A percentile compares a stretch with the other conserved stretches of the same genome.
These are phyloP conservation scores for Netelia fuscicornis DNA, from an alignment of 2,888 invertebrate species.

Conservation along the genomic window DNA sequence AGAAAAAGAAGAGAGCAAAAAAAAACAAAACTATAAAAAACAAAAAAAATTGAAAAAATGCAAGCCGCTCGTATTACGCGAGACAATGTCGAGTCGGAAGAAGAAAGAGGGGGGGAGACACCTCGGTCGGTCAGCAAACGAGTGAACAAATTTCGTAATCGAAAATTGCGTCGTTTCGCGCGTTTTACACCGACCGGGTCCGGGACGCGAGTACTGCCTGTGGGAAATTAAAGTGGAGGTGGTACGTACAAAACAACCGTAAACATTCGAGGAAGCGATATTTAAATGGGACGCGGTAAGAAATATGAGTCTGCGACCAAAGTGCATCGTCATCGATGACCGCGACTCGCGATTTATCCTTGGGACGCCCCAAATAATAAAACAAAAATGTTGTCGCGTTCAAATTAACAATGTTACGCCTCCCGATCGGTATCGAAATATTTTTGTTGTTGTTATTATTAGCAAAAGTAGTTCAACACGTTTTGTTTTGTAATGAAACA, in stretches of 20 bases:
- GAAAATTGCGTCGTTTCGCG: conserved; percentile 45
- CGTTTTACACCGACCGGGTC: background rate
- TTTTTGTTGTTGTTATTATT: too few relatives aligned
- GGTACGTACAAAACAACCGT: background rate
- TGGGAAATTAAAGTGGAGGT: background rate
- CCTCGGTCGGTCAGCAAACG: conserved; percentile 29
- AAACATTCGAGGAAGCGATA: conserved; percentile 27
- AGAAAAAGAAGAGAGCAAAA: conserved; percentile 39
- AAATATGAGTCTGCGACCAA: background rate
- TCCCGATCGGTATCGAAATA: too few relatives aligned
- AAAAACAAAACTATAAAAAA: conserved; percentile 36
- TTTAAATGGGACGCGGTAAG: background rate
- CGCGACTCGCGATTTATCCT: background rate
- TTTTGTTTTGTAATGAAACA: too few relatives aligned
- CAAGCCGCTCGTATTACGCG: conserved; percentile 24
- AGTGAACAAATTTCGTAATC: conserved; percentile 51
- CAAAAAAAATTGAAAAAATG: conserved; percentile 10
- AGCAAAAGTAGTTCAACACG: too few relatives aligned
- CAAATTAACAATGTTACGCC: too few relatives aligned
- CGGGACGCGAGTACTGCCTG: too few relatives aligned
- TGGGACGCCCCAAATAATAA: background rate
- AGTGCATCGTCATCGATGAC: background rate
- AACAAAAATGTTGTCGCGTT: too few relatives aligned
- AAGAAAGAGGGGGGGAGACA: conserved; percentile 44
- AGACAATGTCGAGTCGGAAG: conserved; percentile 71